Conservation (phyloP, 2,113 vertebrate species). For the Synodontis membranacea region DNA sequence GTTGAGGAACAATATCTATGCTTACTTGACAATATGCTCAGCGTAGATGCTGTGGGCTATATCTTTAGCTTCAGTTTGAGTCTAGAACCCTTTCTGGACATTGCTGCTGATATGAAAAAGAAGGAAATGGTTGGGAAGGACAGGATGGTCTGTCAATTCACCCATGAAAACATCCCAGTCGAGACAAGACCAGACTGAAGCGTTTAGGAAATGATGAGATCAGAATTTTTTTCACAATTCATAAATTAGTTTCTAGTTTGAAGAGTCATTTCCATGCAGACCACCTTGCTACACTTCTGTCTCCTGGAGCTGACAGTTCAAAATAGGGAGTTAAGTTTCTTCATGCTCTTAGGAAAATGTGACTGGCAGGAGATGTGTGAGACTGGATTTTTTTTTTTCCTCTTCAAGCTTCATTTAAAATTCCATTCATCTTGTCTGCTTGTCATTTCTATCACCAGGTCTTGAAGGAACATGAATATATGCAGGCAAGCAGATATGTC, state of each 20-base stretch:
- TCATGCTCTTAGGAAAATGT: conserved; percentile 20
- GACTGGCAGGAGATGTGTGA: conserved; percentile 27
- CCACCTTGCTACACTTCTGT: not conserved
- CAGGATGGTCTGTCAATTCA: not conserved
- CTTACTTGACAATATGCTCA: not conserved
- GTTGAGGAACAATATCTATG: too few relatives aligned
- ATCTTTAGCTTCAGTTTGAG: not conserved
- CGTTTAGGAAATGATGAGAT: not conserved
- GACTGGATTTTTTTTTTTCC: not conserved
- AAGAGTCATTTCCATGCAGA: not conserved
- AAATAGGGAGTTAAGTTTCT: not conserved
- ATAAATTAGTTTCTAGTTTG: conserved; percentile 1
- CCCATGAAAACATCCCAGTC: not conserved
- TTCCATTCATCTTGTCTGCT: conserved; percentile 32
- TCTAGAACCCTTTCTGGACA: not conserved
- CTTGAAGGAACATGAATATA: conserved; percentile 14
- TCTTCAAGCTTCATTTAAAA: conserved; percentile 38
- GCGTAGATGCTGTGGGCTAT: not conserved
- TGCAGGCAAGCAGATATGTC: conserved; percentile 16
- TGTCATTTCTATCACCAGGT: conserved; percentile 25
- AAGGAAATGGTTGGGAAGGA: not conserved
- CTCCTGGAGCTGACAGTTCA: conserved; percentile 1
- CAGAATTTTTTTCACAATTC: not conserved
- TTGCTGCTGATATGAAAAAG: not conserved
- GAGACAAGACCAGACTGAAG: not conserved